Base-by-base conservation (phyloP, 2,113 vertebrate species). In the Vidua chalybeata region DNA sequence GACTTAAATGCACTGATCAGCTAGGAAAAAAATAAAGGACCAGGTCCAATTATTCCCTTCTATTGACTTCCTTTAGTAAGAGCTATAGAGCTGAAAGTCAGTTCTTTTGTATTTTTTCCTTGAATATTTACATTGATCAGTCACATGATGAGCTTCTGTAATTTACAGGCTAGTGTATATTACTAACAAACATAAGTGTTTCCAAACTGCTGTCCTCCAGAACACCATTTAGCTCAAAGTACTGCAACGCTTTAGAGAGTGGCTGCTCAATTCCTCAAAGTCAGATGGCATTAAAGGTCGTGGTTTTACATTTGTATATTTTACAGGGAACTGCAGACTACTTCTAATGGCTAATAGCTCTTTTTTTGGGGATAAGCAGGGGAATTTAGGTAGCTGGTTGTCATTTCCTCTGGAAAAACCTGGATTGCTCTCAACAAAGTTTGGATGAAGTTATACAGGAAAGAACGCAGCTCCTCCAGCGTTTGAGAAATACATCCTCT, bases 1-100 rank as follows among this genome's bases (percentile, higher is more conserved):
- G 54, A 77, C 17, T 80, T 80, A 85, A 91, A 82, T 64, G 55
- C 37, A 79, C 21, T 84, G 45, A 95, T 45, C 45, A 88, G n/a
- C 41, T 77, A 67, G 59, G 13, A 88, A 90, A 94, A 86, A 82
- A 66, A 61, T 15, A 9, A 82, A 78, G n/a, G 62, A 20, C 14
- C 15, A 74, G 31, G 26, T 89, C 71, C 8, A 87, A 37, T 75
- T 52, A 46, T 54, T 84, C 45, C 17, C 28, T 77, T 45, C 28
- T 77, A 69, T 10, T 3, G 3, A 89, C 30, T 67, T 85, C n/a
- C 72, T 81, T 76, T 66, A 84, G n/a, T 68, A 84, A 77, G 35
- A 80, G n/a, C 41, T 78, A 30, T 6, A 75, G 55, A 75, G 33
- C 62, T 71, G 10, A 48, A 80, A 88, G 48, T 46, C 26, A 45